Evolutionary conservation across 2,888 invertebrate species (phyloP), one percentile per base, ranked within the genome.

Genomic region (Drosophila acutilabella): DNA sequence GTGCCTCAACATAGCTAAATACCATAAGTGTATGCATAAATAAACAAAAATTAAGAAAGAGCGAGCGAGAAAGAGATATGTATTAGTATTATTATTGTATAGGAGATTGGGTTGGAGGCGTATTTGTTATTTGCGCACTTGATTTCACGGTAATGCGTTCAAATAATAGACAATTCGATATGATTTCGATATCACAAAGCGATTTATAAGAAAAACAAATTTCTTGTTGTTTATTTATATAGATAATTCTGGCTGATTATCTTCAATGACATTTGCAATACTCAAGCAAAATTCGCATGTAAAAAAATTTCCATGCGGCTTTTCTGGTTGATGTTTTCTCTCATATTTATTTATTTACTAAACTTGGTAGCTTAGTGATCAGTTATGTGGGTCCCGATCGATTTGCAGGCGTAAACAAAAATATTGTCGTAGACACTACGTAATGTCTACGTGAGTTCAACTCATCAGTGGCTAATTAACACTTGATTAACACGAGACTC

Each of bases 271-370:
- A 79, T 71, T 57, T 62, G 64, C 44, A 42, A 48, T 67, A n/a
- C n/a, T 71, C 16, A 65, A 47, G 52, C 42, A 26, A 68, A 72
- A 53, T 68, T 65, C 50, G 40, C 65, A 64, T 72, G 75, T 72
- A 80, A 75, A 86, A 81, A 86, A 80, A 64, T 78, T 86, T 86
- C 76, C 86, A 20, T 26, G 40, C 69, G 64, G 61, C 57, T 40
- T 58, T 44, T 47, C 16, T 47, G 45, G 45, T 60, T 60, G 57
- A 62, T 65, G 62, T 60, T 67, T 64, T 54, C 47, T 54, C 33
- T 16, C 4, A 20, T 60, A 33, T 60, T 61, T 58, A 52, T 64
- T 66, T 67, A 53, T 70, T 51, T 57, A 14, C 53, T 42, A 16
- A 58, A 33, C 40, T 5, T 48, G 18, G 26, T 61, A 57, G 66